phyloP scores from a whole-genome alignment of 2,797 vertebrate genomes.

The Cottoperca gobio region DNA sequence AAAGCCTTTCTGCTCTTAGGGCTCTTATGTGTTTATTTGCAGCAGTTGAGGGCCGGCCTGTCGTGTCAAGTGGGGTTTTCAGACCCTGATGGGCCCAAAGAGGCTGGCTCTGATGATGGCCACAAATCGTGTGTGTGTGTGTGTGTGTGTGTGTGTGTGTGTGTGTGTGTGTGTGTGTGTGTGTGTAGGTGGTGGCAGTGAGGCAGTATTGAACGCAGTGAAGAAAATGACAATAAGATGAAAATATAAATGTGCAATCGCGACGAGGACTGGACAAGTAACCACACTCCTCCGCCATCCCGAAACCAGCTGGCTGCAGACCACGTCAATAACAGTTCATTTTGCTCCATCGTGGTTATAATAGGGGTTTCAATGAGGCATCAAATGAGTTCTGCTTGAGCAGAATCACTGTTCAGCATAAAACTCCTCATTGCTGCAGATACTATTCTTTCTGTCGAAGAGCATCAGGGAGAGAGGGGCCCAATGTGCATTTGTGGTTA shows the following conservation, averaged over 20 bases:
- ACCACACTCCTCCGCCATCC: slow-evolving; percentile 1
- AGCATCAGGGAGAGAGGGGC: background rate
- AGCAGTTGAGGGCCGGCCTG: slow-evolving; percentile 31
- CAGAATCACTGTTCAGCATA: slow-evolving; percentile 66
- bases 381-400: slow-evolving; percentile 79
- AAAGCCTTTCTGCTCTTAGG: slow-evolving; percentile 35
- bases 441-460: slow-evolving; percentile 39
- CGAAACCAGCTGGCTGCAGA: slow-evolving; percentile 40
- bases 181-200: background rate
- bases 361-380: slow-evolving; percentile 80
- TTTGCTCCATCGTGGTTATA: slow-evolving; percentile 68
- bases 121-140: slow-evolving; percentile 7
- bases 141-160: background rate
- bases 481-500: background rate
- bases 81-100: slow-evolving; percentile 40
- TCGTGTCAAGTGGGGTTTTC: slow-evolving; percentile 49
- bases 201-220: slow-evolving; percentile 29
- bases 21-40: slow-evolving; percentile 47
- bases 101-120: slow-evolving; percentile 32
- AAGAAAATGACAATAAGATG: slow-evolving; percentile 45
- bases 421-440: slow-evolving; percentile 47
- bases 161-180: too few species aligned
- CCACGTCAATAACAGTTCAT: slow-evolving; percentile 66
- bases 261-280: slow-evolving; percentile 12
- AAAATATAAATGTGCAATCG: slow-evolving; percentile 55